These are phyloP conservation scores for Indri indri DNA, from an alignment of 2,113 vertebrate genomes.

Conservation along the genomic window DNA sequence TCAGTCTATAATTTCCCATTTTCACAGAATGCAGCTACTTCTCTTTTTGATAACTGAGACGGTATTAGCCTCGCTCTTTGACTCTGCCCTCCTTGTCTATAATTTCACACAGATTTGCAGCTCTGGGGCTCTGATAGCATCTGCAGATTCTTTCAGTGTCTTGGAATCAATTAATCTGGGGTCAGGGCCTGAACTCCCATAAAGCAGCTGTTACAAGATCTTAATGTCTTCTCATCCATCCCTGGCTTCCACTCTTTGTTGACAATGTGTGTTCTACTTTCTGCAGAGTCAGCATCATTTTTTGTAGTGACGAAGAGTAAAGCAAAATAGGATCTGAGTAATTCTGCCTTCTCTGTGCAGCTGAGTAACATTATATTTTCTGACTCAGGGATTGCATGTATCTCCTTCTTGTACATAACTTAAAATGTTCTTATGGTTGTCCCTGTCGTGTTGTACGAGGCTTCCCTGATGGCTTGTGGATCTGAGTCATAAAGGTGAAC, in stretches of 20 bases:
- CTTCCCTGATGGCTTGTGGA: neutral
- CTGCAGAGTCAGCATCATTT: conserved; percentile 10
- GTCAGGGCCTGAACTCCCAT: neutral
- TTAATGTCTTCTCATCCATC: neutral
- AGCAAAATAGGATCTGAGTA: neutral
- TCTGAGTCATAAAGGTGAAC: neutral
- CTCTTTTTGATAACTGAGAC: neutral
- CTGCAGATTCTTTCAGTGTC: neutral
- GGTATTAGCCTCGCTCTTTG: neutral
- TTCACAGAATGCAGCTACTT: neutral
- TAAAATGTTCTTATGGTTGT: neutral
- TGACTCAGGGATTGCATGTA: neutral
- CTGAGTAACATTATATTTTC: neutral
- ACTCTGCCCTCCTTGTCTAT: neutral
- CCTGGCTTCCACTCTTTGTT: neutral
- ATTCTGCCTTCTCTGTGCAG: conserved; percentile 17
- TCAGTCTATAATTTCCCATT: neutral
- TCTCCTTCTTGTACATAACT: neutral
- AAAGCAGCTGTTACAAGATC: neutral
- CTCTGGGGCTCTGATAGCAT: neutral
- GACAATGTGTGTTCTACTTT: neutral
- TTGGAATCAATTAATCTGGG: neutral
- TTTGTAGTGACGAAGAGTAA: conserved; percentile 29
- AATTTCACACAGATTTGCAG: neutral
- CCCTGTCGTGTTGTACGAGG: neutral